Base-by-base conservation (phyloP, 2,888 invertebrate genomes). In the Apocheima hispidaria region DNA sequence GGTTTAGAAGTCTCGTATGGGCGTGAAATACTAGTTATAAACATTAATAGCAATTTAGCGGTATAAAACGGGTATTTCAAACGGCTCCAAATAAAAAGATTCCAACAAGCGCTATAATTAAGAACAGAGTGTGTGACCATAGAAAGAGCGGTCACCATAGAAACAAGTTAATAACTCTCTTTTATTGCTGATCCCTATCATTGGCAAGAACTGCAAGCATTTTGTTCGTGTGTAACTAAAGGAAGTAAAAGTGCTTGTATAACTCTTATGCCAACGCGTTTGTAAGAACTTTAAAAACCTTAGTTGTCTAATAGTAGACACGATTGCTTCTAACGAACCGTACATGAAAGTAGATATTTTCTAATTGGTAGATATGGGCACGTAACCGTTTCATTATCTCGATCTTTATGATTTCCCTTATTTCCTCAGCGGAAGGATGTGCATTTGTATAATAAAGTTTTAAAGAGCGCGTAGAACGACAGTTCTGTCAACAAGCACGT, bases 141-240 rank as follows among this genome's bases (percentile, higher is more conserved):
- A 55, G 14, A 36, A 49, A 52, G n/a, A 40, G 46, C 23, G 16
- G 14, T 48, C 9, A 52, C 57, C 58, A 51, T 58, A 63, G 44
- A 51, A 48, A 59, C 40, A 12, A 14, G 20, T 51, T 59, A 58
- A 57, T 65, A 74, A 73, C 71, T 75, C 73, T 72, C 71, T 71
- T 75, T 75, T 71, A 77, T 73, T 70, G 74, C 73, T 75, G 75
- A 78, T 81, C 60, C 70, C 68, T 77, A 81, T 81, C 80, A 65
- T 69, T 69, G 70, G 72, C 70, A 70, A 75, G 74, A 73, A 75
- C 72, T 71, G 70, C 70, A 66, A 71, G 70, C 72, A 75, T 75
- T 82, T 74, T 75, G 75, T 60, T 72, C 70, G 71, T 71, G 69
- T 72, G 64, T 65, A 70, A 72, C 70, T 70, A 71, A 73, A 72